Evolutionary conservation across 2,888 invertebrate species (phyloP).

Genomic region (Hirudinaria manillensis): DNA sequence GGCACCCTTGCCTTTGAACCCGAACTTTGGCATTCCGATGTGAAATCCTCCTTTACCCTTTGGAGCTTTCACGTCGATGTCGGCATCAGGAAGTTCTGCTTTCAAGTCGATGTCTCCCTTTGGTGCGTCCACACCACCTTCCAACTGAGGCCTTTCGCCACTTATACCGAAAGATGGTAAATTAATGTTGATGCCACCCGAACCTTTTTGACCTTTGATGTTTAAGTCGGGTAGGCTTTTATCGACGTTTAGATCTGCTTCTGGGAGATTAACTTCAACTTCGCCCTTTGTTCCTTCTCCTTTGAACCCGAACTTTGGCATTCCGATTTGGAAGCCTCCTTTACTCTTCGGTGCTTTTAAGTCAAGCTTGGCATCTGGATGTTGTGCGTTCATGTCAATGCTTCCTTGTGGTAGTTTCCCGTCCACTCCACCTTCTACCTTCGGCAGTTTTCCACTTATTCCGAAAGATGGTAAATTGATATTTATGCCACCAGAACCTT

Average conservation of each 20-base stretch:
- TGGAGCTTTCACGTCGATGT: conserved; percentile 19
- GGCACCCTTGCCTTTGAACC: conserved; percentile 24
- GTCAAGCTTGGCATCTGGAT: conserved; percentile 21
- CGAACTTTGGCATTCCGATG: conserved; percentile 21
- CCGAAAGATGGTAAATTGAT: conserved; percentile 24
- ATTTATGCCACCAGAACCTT: conserved; percentile 26
- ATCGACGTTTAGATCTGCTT: conserved; percentile 18
- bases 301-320: conserved; percentile 30
- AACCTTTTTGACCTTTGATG: conserved; percentile 21
- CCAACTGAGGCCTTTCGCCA: conserved; percentile 25
- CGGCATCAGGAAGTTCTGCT: conserved; percentile 19
- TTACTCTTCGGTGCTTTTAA: conserved; percentile 21
- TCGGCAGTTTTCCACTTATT: conserved; percentile 22
- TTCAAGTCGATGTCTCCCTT: conserved; percentile 22
- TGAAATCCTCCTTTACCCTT: conserved; percentile 21
- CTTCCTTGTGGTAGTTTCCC: conserved; percentile 20
- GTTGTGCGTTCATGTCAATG: conserved; percentile 10
- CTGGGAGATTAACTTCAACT: conserved; percentile 16
- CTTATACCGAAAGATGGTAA: conserved; percentile 21
- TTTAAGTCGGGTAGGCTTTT: conserved; percentile 26
- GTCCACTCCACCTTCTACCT: conserved; percentile 20
- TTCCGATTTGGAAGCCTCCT: conserved; percentile 24
- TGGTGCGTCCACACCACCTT: conserved; percentile 12
- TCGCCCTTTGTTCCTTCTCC: conserved; percentile 24
- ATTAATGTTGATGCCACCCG: conserved; percentile 12